Base-by-base conservation (phyloP, 2,888 invertebrate genomes). In the Rhimphoctona megacephalus region DNA sequence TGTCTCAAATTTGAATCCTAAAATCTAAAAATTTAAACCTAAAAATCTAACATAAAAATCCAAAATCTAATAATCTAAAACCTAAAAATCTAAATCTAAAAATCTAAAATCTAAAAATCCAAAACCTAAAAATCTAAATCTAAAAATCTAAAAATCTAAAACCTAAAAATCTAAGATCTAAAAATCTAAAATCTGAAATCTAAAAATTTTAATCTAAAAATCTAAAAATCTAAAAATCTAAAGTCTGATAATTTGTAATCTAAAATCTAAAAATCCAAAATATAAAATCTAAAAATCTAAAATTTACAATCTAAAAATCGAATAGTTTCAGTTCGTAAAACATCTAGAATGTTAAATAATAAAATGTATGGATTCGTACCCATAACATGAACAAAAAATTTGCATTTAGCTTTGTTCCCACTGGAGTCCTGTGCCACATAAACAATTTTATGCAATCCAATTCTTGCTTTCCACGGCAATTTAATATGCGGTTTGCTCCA, bases 371-470 rank as follows among this genome's bases (percentile, higher is more conserved):
- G 43, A 43, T 81, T 64, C 88, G 91, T 92, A 95, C 95, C 96
- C 85, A 94, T 85, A 25, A 97, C 95, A 72, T 93, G 95, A 14
- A 97, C 94, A 33, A 93, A 94, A 90, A 97, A 96, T 85, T 94
- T 95, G 90, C 97, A 97, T 81, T 95, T 95, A 0, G 95, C 96
- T 87, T 94, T 95, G 91, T 97, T 97, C 64, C 95, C 95, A 83
- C 95, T 95, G 1, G 94, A 92, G 93, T 97, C 97, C 89, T 96
- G 95, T 0, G 96, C 96, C 17, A 95, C 95, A 92, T 96, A 97
- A 0, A 95, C 95, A n/a, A 97, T 95, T 17, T 92, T 93, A 6
- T 96, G 96, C 33, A 92, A 91, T 0, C 96, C 97, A 88, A 96
- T 95, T 85, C 95, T 95, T 70, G 96, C 95, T 89, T 95, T 95